A percentile compares a stretch with the other conserved stretches of the same genome.
Conservation (phyloP, 2,888 invertebrate species). For the Amblyjoppa proteus region DNA sequence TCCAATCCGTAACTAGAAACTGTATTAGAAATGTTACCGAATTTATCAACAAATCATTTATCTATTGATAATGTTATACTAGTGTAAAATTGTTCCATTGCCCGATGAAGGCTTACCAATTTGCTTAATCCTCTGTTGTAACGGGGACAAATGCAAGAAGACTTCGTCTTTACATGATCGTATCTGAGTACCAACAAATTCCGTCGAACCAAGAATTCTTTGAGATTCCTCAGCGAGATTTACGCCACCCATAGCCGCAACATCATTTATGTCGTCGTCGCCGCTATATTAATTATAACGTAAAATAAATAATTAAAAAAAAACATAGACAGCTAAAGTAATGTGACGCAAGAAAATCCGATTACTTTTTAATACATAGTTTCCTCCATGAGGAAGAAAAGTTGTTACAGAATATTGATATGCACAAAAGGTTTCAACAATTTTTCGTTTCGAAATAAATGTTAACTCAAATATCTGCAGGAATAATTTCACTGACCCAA, state of each 20-base stretch:
- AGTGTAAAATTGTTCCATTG: background rate
- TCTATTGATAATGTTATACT: background rate
- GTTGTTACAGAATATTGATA: too few relatives aligned
- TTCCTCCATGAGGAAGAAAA: too few relatives aligned
- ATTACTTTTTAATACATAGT: too few relatives aligned
- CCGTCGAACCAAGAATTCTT: conserved; percentile 95
- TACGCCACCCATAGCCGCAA: conserved; percentile 99
- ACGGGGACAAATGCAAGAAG: conserved; percentile 91
- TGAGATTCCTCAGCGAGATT: conserved; percentile 98
- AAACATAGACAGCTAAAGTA: conserved; percentile 59
- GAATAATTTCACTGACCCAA: too few relatives aligned
- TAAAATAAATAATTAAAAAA: conserved; percentile 78
- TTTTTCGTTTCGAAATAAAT: too few relatives aligned
- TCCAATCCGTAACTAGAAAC: conserved; percentile 91
- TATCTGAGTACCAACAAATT: conserved; percentile 94
- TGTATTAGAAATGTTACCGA: conserved; percentile 76
- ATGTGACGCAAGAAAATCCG: conserved; percentile 32
- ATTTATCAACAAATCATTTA: conserved; percentile 2
- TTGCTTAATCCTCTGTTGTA: conserved; percentile 92
- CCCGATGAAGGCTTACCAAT: conserved; percentile 86
- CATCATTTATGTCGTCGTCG: conserved; percentile 99
- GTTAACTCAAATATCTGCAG: too few relatives aligned
- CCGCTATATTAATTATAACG: conserved; percentile 88
- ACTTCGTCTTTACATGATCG: conserved; percentile 97
- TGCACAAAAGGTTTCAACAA: too few relatives aligned